A percentile compares a stretch with the other conserved stretches of the same genome.
Evolutionary conservation across 2,113 vertebrate species (phyloP).

Genomic region (Pedetes capensis): DNA sequence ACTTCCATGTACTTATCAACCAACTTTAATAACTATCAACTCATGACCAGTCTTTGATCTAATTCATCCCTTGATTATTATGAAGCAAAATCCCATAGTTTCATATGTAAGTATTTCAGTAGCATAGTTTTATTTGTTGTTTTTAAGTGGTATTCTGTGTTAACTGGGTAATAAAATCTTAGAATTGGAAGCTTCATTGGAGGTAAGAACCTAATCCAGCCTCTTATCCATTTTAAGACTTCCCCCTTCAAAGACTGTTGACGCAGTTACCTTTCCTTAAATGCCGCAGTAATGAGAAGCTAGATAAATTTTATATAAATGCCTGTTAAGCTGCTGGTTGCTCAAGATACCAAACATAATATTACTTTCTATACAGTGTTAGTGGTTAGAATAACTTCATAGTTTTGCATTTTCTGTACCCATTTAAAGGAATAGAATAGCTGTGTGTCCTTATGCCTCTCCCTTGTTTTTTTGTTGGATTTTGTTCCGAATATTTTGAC

Average conservation of each 20-base stretch:
- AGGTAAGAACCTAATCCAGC: neutral
- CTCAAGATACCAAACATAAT: neutral
- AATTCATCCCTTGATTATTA: neutral
- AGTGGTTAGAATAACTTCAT: neutral
- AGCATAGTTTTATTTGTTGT: conserved; percentile 39
- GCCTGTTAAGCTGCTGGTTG: neutral
- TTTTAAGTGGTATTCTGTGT: conserved; percentile 18
- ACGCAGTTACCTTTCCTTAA: neutral
- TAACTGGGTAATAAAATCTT: conserved; percentile 9
- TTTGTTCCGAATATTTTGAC: conserved; percentile 51
- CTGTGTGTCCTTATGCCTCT: neutral
- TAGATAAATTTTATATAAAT: neutral
- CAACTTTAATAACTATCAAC: neutral
- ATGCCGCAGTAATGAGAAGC: neutral
- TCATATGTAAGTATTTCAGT: conserved; percentile 22
- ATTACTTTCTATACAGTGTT: neutral
- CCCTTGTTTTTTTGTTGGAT: neutral
- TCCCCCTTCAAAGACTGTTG: neutral
- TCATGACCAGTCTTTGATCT: neutral
- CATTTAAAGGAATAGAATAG: neutral
- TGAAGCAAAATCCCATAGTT: conserved; percentile 3
- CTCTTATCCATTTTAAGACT: neutral
- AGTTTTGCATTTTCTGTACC: neutral
- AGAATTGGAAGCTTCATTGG: neutral
- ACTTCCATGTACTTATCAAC: neutral